A percentile compares a stretch with the other conserved stretches of the same genome.
These are phyloP conservation scores for Drosophila diplacantha DNA, from an alignment of 2,888 invertebrate genomes.

Conservation along the genomic window DNA sequence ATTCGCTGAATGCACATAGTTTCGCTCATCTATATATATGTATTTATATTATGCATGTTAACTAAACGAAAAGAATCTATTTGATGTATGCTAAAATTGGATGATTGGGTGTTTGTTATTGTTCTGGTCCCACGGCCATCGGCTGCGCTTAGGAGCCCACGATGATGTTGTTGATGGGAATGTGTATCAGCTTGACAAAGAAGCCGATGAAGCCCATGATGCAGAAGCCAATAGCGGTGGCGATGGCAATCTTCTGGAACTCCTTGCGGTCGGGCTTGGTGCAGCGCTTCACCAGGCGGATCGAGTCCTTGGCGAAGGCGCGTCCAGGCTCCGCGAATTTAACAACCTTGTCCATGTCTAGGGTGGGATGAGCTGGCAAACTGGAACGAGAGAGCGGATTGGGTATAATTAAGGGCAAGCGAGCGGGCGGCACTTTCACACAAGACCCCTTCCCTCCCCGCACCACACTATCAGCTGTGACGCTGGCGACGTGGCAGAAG, in stretches of 20 bases:
- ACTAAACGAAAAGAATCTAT: constrained; percentile 38
- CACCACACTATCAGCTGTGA: constrained; percentile 10
- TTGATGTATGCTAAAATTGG: constrained; percentile 34
- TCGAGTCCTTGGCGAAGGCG: constrained; percentile 98
- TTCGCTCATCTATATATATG: constrained; percentile 17
- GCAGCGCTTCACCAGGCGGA: constrained; percentile 98
- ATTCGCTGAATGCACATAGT: constrained; percentile 64
- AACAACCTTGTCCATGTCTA: constrained; percentile 95
- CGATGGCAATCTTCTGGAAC: constrained; percentile 99
- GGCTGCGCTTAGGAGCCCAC: constrained; percentile 85
- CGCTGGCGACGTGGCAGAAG: constrained; percentile 64
- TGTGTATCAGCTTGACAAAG: constrained; percentile 99
- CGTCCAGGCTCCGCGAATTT: constrained; percentile 96
- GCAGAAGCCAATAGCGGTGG: constrained; percentile 99
- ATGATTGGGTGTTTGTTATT: constrained; percentile 49
- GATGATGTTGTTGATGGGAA: constrained; percentile 98
- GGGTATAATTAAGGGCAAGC: not conserved
- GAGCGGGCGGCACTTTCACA: constrained; percentile 52
- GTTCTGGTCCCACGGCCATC: not conserved
- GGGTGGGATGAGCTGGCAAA: constrained; percentile 3
- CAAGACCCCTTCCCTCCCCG: not conserved
- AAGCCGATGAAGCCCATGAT: constrained; percentile 99
- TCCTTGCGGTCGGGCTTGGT: constrained; percentile 99
- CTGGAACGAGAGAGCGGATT: constrained; percentile 30
- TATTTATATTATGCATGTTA: constrained; percentile 35